Evolutionary conservation across 92 coral and sea anemone species (phyloP), one percentile per base, ranked within the genome.

Genomic region (Pocillopora meandrina): DNA sequence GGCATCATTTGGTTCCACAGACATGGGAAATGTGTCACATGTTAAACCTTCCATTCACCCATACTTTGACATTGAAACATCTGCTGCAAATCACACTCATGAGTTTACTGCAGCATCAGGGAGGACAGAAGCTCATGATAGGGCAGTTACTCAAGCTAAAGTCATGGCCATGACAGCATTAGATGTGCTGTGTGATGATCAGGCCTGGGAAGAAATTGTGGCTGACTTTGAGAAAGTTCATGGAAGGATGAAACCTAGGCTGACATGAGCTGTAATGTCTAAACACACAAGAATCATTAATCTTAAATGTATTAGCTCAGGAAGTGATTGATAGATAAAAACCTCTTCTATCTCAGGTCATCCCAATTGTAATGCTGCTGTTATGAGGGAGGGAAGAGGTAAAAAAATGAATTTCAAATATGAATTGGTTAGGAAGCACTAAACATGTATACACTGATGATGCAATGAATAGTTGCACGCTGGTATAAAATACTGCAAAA

Each of bases 1-100:
- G 33, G 80, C 86, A 4, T 84, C 94, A 12, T 89, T 95, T 67
- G 99, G 99, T 17, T 96, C 99, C 13, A 96, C 99, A 23, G 99
- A 96, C 84, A 96, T 96, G 99, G 99, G 99, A 13, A 96, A 96
- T 86, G 99, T 96, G 59, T 96, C 99, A 1, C 98, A 94, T 42
- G 82, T 96, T 52, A 94, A 92, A 77, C 99, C 99, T 7, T 89
- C 99, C 23, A 96, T 96, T 71, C 99, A 96, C 69, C 99, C 99
- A 14, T 96, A 71, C 75, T 96, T 80, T 73, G 92, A 92, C 71
- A 91, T 92, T 74, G 94, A 89, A 61, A 94, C 95, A 49, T 76
- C 79, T 66, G 92, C 74, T 10, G 91, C 95, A 57, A 92, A 93
- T n/a, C 99, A 96, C 87, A 92, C 99, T 0, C 82, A 75, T 12